Evolutionary conservation across 2,113 vertebrate species (phyloP).

Genomic region (Brachypodius melanocephalos): DNA sequence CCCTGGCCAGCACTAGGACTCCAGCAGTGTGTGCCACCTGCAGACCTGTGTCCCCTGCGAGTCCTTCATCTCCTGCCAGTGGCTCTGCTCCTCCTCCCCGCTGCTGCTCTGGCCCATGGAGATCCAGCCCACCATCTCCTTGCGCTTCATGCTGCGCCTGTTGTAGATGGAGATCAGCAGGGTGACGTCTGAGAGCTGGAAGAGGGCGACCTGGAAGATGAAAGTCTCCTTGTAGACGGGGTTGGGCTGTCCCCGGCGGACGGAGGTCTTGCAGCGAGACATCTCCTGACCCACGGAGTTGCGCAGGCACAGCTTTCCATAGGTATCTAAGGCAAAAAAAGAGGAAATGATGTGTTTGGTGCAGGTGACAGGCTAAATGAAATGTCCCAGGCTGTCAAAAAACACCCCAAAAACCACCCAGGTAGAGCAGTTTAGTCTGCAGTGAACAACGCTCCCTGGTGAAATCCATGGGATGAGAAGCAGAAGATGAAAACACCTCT

Average conservation of each 20-base stretch:
- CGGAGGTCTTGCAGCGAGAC: conserved; percentile 91
- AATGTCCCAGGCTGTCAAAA: background rate
- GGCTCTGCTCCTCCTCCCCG: conserved; percentile 88
- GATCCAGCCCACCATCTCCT: conserved; percentile 97
- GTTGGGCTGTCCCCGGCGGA: conserved; percentile 91
- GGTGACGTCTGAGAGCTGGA: conserved; percentile 95
- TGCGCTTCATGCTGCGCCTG: conserved; percentile 91
- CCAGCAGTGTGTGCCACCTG: conserved; percentile 89
- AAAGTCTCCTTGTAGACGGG: conserved; percentile 97
- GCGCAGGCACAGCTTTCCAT: conserved; percentile 88
- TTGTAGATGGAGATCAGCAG: conserved; percentile 91
- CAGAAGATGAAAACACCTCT: background rate
- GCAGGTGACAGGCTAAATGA: background rate
- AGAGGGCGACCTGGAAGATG: conserved; percentile 94
- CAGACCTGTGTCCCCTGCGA: conserved; percentile 84
- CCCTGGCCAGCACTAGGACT: conserved; percentile 74
- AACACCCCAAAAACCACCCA: accelerated
- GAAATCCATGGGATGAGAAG: background rate
- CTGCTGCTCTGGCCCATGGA: conserved; percentile 92
- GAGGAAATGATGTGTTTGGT: background rate
- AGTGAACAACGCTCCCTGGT: background rate
- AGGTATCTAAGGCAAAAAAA: conserved; percentile 80
- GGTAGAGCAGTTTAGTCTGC: background rate
- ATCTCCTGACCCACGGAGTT: conserved; percentile 93
- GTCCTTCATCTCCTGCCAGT: conserved; percentile 96